phyloP scores from a whole-genome alignment of 2,888 invertebrate genomes.

The Alitta virens region DNA sequence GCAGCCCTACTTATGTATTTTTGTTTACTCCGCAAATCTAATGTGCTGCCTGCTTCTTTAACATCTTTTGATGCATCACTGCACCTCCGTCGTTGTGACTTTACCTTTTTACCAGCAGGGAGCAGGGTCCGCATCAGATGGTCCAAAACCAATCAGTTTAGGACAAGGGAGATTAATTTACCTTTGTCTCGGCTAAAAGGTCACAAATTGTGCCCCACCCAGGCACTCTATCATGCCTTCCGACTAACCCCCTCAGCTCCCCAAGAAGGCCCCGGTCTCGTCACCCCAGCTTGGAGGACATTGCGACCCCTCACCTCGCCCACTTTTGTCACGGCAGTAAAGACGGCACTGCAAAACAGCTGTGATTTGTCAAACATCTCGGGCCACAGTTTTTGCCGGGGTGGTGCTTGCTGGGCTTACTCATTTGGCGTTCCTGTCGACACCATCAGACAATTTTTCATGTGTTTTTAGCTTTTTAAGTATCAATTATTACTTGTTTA shows the following conservation, averaged over 20 bases:
- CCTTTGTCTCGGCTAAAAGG: background rate
- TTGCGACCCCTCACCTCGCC: no score
- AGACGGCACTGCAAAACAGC: no score
- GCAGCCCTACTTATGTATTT: constrained; percentile 8
- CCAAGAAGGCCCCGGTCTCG: background rate
- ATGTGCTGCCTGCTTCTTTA: background rate
- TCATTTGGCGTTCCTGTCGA: no score
- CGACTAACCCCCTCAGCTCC: background rate
- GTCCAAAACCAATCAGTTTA: constrained; percentile 8
- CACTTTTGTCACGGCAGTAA: no score
- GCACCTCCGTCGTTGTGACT: constrained; percentile 1
- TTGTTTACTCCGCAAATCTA: background rate
- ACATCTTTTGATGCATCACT: background rate
- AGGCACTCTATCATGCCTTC: background rate
- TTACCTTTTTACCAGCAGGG: background rate
- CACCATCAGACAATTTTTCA: no score
- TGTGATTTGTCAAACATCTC: no score
- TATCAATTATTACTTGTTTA: no score
- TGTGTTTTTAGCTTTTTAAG: no score
- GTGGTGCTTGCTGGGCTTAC: no score
- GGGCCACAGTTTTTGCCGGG: no score
- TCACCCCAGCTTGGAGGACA: no score
- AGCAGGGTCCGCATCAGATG: background rate
- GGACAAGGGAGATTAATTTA: background rate
- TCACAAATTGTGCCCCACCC: background rate